Evolutionary conservation across 1,140 invertebrate genomes (phyloP), one percentile per base, ranked within the genome.

Genomic region (Drosophila virilis): DNA sequence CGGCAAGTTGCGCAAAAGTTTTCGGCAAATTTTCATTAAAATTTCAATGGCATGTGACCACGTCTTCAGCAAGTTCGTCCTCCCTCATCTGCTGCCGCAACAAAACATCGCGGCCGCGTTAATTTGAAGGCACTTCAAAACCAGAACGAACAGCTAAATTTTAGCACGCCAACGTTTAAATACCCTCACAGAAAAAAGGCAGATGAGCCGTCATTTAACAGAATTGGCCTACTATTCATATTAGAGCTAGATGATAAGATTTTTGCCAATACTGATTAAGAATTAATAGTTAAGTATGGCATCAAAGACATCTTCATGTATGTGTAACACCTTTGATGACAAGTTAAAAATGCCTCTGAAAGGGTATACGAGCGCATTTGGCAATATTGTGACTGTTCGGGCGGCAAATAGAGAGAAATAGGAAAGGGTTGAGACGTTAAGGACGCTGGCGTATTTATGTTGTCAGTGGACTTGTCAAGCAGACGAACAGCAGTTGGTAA

Each of bases 371-470:
- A 69, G 32, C 40, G 35, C 75, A 72, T 77, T 83, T 72, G 71
- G 73, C 69, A 77, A 80, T 80, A 57, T 82, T 71, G 48, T 74
- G 70, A 66, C 74, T 55, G 77, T 51, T 74, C 32, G 28, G 15
- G n/a, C n/a, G 45, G 32, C 12, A 12, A 22, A 51, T 8, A 45
- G 22, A n/a, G 22, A 10, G 28, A 10, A 33, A 6, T 0, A 38
- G 37, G 22, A 13, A 22, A 5, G 32, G 12, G 45, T n/a, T n/a
- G 32, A 9, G n/a, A 38, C 46, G 51, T 55, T 35, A 69, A 61
- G 72, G 78, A 68, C 73, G 76, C 65, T 83, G 62, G 84, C 83
- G 83, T 77, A 86, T 86, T 88, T 79, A 81, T 86, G 82, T 78
- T 86, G 82, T 85, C 82, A 76, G 57, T 77, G 66, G 73, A 77